phyloP scores from a whole-genome alignment of 1,140 invertebrate species.

The Pissodes strobi region DNA sequence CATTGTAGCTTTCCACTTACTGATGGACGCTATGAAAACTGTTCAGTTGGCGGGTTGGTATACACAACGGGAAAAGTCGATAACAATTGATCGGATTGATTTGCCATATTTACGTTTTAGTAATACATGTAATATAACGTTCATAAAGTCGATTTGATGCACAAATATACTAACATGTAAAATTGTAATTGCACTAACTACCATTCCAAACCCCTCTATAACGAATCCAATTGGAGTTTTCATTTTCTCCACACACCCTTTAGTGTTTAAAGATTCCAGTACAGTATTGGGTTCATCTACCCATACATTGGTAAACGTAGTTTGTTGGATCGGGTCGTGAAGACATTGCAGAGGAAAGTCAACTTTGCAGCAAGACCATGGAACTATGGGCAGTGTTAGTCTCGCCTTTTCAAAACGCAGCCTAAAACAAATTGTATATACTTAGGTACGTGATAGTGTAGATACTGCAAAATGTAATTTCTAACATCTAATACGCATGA shows the following conservation, averaged over 20 bases:
- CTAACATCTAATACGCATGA: too few species aligned
- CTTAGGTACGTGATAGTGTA: not conserved
- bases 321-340: slow-evolving; percentile 54
- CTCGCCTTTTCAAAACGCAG: slow-evolving; percentile 17
- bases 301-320: slow-evolving; percentile 46
- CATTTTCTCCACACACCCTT: slow-evolving; percentile 49
- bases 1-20: too few species aligned
- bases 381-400: slow-evolving; percentile 38
- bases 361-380: slow-evolving; percentile 54
- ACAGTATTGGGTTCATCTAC: slow-evolving; percentile 45
- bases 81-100: too few species aligned
- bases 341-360: slow-evolving; percentile 53
- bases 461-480: too few species aligned
- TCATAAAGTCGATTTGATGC: too few species aligned
- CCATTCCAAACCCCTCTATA: slow-evolving; percentile 31
- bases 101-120: too few species aligned
- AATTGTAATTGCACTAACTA: slow-evolving; percentile 32
- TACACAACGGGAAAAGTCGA: too few species aligned
- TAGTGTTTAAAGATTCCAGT: slow-evolving; percentile 45
- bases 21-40: too few species aligned
- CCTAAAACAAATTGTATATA: slow-evolving; percentile 18
- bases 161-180: slow-evolving; percentile 35
- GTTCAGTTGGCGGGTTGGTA: too few species aligned
- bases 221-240: slow-evolving; percentile 42
- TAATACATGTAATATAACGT: too few species aligned